Conservation (phyloP, 2,888 invertebrate species). For the Galerucella calmariensis region DNA sequence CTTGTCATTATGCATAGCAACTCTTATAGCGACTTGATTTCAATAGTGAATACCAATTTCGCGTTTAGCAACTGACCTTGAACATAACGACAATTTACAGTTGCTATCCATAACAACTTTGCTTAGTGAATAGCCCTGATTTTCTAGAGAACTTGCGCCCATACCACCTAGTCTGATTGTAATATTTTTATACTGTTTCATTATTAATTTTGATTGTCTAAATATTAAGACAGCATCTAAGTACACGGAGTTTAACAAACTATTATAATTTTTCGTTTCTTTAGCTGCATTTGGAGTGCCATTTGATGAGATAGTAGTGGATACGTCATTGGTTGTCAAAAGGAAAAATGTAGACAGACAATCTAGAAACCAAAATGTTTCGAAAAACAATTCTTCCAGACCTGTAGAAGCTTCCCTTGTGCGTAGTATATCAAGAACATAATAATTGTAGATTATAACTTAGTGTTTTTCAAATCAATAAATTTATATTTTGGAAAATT, state of each 20-base stretch:
- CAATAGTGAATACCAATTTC: no score
- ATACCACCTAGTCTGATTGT: no score
- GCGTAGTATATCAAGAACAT: neutral
- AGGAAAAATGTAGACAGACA: slow-evolving; percentile 47
- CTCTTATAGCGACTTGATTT: no score
- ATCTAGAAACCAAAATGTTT: slow-evolving; percentile 43
- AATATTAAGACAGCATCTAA: neutral
- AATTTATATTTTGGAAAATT: neutral
- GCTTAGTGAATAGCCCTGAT: no score
- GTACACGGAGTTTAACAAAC: neutral
- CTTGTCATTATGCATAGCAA: no score
- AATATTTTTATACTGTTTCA: no score
- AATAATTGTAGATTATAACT: neutral
- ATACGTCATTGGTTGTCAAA: slow-evolving; percentile 50
- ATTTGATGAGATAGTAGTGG: slow-evolving; percentile 53
- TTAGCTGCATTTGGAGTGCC: slow-evolving; percentile 50
- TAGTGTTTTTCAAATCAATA: neutral
- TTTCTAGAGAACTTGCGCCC: no score
- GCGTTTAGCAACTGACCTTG: no score
- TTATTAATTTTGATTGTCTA: neutral
- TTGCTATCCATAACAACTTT: no score
- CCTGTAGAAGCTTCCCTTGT: neutral
- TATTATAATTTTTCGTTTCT: slow-evolving; percentile 14
- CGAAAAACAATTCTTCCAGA: neutral
- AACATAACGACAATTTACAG: no score